Percentiles rank a stretch among this genome's conserved stretches.
These are phyloP conservation scores for Notolabrus celidotus DNA, from an alignment of 2,797 vertebrate genomes.

Conservation along the genomic window DNA sequence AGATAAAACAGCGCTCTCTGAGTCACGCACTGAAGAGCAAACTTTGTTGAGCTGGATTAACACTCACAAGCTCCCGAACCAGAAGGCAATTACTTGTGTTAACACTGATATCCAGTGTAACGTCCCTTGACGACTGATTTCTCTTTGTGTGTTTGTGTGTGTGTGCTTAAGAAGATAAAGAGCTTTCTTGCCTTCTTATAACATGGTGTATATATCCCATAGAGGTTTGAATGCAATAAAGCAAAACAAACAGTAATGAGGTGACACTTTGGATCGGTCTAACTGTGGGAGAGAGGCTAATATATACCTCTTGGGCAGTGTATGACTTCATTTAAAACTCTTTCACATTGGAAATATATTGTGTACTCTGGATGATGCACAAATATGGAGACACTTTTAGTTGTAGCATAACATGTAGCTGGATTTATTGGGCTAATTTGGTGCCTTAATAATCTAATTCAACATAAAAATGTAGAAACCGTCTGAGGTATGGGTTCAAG, in stretches of 20 bases:
- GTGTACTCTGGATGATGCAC: background rate
- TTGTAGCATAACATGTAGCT: background rate
- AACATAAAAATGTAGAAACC: too few species aligned
- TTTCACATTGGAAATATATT: conserved; percentile 34
- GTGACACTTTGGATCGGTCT: conserved; percentile 38
- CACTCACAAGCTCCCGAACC: conserved; percentile 65
- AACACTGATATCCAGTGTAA: conserved; percentile 78
- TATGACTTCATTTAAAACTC: conserved; percentile 52
- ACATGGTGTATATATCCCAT: conserved; percentile 45
- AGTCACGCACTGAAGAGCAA: conserved; percentile 64
- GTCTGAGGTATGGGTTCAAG: too few species aligned
- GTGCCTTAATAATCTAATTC: background rate
- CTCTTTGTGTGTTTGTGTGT: conserved; percentile 43
- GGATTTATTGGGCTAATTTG: background rate
- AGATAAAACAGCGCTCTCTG: conserved; percentile 53
- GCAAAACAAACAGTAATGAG: conserved; percentile 77
- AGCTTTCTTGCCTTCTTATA: conserved; percentile 34
- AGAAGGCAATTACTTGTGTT: conserved; percentile 78
- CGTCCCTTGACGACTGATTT: conserved; percentile 57
- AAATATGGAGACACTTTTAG: background rate
- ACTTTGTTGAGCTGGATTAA: conserved; percentile 76
- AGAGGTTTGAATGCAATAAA: conserved; percentile 62
- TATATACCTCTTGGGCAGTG: conserved; percentile 58
- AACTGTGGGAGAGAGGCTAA: conserved; percentile 31
- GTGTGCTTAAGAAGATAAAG: conserved; percentile 47